phyloP scores from a whole-genome alignment of 2,797 vertebrate genomes.

The Platyrinchus mystaceus region DNA sequence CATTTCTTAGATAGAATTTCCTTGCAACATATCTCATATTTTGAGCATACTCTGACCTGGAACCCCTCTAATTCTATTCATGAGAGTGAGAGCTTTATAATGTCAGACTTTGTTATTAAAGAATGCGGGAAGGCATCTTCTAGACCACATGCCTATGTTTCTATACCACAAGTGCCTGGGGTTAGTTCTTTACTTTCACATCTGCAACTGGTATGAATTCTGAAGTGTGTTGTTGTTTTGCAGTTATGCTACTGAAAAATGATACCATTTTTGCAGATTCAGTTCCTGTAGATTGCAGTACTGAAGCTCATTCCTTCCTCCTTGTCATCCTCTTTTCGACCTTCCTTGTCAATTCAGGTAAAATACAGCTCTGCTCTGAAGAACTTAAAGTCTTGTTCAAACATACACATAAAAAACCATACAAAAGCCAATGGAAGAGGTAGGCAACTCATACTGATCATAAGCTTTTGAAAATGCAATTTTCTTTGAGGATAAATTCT shows the following conservation, averaged over 20 bases:
- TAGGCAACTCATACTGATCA: background rate
- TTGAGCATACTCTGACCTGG: background rate
- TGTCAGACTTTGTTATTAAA: background rate
- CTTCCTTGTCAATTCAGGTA: background rate
- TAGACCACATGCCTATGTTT: background rate
- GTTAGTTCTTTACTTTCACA: background rate
- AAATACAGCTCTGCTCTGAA: background rate
- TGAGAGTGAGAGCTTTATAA: background rate
- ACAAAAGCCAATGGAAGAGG: background rate
- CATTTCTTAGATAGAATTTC: background rate
- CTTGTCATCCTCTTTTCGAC: background rate
- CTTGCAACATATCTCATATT: background rate
- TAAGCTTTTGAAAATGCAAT: background rate
- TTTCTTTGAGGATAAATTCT: background rate
- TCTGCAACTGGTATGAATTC: background rate
- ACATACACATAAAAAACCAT: background rate
- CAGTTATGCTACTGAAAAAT: background rate
- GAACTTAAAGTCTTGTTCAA: background rate
- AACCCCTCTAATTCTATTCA: background rate
- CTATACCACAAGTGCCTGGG: background rate
- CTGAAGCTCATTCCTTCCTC: background rate
- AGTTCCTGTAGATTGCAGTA: background rate
- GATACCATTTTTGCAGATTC: background rate
- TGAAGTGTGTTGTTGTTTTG: background rate
- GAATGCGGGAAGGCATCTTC: slow-evolving; percentile 14